A percentile compares a stretch with the other conserved stretches of the same genome.
phyloP scores from a whole-genome alignment of 2,888 invertebrate genomes.

The Phortica magna region DNA sequence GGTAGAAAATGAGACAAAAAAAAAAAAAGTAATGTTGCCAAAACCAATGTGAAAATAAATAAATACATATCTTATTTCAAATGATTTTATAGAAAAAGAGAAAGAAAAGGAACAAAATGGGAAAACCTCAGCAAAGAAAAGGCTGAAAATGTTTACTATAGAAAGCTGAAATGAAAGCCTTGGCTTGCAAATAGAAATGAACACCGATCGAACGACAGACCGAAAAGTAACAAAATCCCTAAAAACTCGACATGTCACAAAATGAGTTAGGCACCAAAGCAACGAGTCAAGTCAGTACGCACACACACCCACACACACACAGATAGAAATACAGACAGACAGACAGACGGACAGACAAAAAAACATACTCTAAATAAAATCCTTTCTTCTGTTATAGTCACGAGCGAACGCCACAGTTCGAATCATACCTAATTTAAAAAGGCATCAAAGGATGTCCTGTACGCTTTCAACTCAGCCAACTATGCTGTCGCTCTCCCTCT shows the following conservation, averaged over 20 bases:
- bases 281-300: not conserved
- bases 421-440: conserved; percentile 16
- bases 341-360: not conserved
- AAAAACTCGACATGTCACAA: conserved; percentile 23
- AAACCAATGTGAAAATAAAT: not conserved
- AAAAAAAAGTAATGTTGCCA: not conserved
- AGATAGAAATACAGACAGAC: not conserved
- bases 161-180: not conserved
- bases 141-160: not conserved
- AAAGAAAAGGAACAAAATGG: not conserved
- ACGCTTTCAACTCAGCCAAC: no score
- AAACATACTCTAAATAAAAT: not conserved
- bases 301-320: not conserved
- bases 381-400: conserved; percentile 1
- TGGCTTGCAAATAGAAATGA: conserved; percentile 3
- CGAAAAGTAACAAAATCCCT: conserved; percentile 25
- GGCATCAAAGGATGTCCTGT: conserved; percentile 17
- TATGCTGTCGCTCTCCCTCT: not conserved
- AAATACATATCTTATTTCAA: not conserved
- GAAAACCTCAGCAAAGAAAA: conserved; percentile 11
- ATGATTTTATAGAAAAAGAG: not conserved
- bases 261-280: conserved; percentile 2
- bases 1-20: not conserved
- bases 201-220: not conserved
- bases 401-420: not conserved